Percentiles rank a stretch among this genome's conserved stretches.
Conservation (phyloP, 2,113 vertebrate species). For the Pan paniscus region DNA sequence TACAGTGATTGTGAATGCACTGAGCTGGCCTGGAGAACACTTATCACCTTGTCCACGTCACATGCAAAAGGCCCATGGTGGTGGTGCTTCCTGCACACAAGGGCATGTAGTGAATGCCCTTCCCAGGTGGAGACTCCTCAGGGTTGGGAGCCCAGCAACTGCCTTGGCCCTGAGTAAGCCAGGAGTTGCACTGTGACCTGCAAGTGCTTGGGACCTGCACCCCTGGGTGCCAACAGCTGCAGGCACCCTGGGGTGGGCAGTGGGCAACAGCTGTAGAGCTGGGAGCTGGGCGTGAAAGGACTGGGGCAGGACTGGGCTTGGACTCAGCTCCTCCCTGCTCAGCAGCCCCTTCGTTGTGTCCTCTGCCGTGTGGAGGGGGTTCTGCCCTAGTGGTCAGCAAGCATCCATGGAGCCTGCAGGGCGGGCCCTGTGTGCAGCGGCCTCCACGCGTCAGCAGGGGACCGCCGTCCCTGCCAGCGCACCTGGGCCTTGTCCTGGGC, state of each 20-base stretch:
- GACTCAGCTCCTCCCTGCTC: too few relatives aligned
- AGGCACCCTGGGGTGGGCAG: not conserved
- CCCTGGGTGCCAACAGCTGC: too few relatives aligned
- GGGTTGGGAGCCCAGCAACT: not conserved
- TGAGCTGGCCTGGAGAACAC: not conserved
- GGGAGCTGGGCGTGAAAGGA: not conserved
- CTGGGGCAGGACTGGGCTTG: not conserved
- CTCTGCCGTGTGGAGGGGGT: fast-evolving
- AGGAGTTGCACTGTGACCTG: not conserved
- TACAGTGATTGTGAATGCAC: not conserved
- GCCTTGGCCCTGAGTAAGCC: fast-evolving
- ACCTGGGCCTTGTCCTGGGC: not conserved
- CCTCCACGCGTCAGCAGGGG: too few relatives aligned
- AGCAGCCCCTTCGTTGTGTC: fast-evolving
- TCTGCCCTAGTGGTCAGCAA: not conserved
- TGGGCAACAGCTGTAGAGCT: not conserved
- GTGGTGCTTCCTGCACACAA: fast-evolving
- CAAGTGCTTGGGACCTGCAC: not conserved
- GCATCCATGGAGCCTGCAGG: fast-evolving
- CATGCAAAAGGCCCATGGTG: fast-evolving
- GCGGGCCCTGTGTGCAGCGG: not conserved
- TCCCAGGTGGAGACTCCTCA: not conserved
- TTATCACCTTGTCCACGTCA: not conserved
- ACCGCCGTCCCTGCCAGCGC: not conserved
- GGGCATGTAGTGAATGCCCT: not conserved